These are phyloP conservation scores for Siphlonurus alternatus DNA, from an alignment of 2,888 invertebrate genomes.

Conservation along the genomic window DNA sequence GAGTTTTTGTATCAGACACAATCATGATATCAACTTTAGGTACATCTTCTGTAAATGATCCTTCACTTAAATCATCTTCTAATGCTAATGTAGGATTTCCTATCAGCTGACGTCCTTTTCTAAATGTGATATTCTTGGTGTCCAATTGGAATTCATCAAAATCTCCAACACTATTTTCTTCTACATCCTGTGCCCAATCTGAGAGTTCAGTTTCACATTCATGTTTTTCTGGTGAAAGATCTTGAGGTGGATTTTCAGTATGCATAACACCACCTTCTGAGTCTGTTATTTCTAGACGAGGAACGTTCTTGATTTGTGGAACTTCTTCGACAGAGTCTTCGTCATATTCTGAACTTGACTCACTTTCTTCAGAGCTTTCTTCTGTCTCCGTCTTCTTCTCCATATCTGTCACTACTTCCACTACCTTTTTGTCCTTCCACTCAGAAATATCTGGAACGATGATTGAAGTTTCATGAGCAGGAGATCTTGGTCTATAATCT, in stretches of 20 bases:
- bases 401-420: slow-evolving; percentile 5
- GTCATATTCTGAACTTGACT: neutral
- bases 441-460: slow-evolving; percentile 40
- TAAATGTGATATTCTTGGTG: neutral
- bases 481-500: slow-evolving; percentile 39
- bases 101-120: neutral
- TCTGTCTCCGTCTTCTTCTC: slow-evolving; percentile 3
- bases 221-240: neutral
- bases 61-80: neutral
- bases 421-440: slow-evolving; percentile 24
- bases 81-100: neutral
- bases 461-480: slow-evolving; percentile 43
- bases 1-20: neutral
- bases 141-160: neutral
- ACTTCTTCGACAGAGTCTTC: neutral
- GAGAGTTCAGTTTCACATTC: slow-evolving; percentile 60
- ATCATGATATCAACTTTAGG: neutral
- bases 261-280: too few relatives aligned
- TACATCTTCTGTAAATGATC: neutral
- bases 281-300: neutral
- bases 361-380: neutral
- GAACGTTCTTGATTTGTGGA: neutral
- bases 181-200: slow-evolving; percentile 73
- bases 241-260: too few relatives aligned
- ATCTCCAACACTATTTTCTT: slow-evolving; percentile 44